phyloP scores from a whole-genome alignment of 1,140 invertebrate species.

The Venustaconcha ellipsiformis region DNA sequence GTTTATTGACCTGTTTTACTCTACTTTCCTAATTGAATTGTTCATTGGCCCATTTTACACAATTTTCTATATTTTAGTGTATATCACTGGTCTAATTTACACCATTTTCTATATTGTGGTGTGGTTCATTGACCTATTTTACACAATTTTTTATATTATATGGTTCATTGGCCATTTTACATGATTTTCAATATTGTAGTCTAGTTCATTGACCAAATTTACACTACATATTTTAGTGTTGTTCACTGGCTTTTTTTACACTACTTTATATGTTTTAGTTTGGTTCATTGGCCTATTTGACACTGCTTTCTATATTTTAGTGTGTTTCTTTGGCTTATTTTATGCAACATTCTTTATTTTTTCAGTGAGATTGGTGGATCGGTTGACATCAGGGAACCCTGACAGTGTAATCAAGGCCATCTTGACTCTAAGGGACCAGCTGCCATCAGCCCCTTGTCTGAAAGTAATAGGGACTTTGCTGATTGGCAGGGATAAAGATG shows the following conservation, averaged over 20 bases:
- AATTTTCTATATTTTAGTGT: no score
- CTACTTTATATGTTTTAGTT: not conserved
- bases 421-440: conserved; percentile 46
- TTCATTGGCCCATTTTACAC: no score
- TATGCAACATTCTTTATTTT: conserved; percentile 17
- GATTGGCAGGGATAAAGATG: conserved; percentile 53
- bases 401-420: conserved; percentile 63
- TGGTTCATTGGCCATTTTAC: no score
- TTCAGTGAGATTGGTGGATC: conserved; percentile 63
- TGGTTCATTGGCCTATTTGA: no score
- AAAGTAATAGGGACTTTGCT: conserved; percentile 63
- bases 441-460: conserved; percentile 59
- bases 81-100: no score
- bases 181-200: not conserved
- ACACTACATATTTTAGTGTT: not conserved
- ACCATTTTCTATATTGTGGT: no score
- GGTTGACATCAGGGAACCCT: conserved; percentile 51
- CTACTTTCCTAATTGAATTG: no score
- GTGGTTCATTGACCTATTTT: not conserved
- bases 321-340: not conserved
- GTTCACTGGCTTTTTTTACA: no score
- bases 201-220: not conserved
- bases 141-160: not conserved
- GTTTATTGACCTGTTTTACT: no score
- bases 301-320: not conserved